Percentiles rank a stretch among this genome's conserved stretches.
Conservation (phyloP, 1,140 invertebrate genomes). For the Eurosta solidaginis region DNA sequence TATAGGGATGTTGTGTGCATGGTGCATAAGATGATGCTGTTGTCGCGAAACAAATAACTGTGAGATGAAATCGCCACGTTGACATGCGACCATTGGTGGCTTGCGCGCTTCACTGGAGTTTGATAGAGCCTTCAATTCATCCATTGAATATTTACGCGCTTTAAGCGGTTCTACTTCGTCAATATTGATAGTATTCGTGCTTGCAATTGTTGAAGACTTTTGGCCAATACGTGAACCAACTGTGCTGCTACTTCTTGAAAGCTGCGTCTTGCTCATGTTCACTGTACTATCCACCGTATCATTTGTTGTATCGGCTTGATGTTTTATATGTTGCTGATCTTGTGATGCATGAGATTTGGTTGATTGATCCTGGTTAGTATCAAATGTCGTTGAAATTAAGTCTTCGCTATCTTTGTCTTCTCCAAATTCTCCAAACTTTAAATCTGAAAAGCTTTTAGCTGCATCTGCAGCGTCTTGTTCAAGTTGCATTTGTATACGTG, state of each 20-base stretch:
- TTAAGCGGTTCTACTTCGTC: not conserved
- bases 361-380: not conserved
- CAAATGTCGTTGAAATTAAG: not conserved
- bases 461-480: not conserved
- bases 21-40: conserved; percentile 41
- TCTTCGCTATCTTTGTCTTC: conserved; percentile 35
- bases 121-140: conserved; percentile 46
- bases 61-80: conserved; percentile 51
- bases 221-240: not conserved
- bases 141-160: conserved; percentile 28
- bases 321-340: not conserved
- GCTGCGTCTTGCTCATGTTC: not conserved
- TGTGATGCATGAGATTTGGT: not conserved
- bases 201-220: not conserved
- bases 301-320: not conserved
- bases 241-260: not conserved
- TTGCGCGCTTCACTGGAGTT: conserved; percentile 45
- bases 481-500: not conserved
- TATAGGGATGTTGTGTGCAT: not conserved
- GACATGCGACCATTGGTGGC: conserved; percentile 50
- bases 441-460: conserved; percentile 33
- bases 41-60: conserved; percentile 51
- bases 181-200: no score
- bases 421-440: conserved; percentile 50
- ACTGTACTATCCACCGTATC: not conserved